Evolutionary conservation across 2,888 invertebrate genomes (phyloP).

Genomic region (Hololepta plana): DNA sequence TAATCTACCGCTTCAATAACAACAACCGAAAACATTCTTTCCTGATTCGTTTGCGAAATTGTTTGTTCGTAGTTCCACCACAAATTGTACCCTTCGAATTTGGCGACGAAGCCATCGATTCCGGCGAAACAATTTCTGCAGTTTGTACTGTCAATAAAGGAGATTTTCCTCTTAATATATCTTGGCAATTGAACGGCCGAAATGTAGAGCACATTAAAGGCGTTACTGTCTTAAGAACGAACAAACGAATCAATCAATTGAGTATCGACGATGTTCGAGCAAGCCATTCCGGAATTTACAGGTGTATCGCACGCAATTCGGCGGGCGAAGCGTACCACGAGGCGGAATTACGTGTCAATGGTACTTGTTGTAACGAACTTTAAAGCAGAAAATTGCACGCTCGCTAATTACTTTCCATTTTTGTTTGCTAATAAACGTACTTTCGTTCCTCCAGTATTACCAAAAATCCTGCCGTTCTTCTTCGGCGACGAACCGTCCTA

Average conservation of each 20-base stretch:
- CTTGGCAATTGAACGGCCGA: conserved; percentile 44
- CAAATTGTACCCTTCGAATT: conserved; percentile 63
- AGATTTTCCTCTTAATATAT: conserved; percentile 56
- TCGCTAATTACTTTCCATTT: conserved; percentile 1
- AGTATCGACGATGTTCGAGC: conserved; percentile 42
- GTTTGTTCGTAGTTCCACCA: conserved; percentile 69
- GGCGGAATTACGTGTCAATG: conserved; percentile 21
- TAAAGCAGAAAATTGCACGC: conserved; percentile 2
- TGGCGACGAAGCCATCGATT: conserved; percentile 43
- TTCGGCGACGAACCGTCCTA: conserved; percentile 46
- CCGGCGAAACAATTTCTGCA: conserved; percentile 18
- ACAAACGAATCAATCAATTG: conserved; percentile 42
- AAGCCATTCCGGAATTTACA: conserved; percentile 41
- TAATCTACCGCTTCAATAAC: too few species aligned
- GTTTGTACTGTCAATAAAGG: conserved; percentile 55
- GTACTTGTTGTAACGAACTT: too few species aligned
- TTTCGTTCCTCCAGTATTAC: conserved; percentile 51
- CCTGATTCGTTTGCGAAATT: too few species aligned
- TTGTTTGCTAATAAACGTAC: background rate
- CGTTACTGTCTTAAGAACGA: conserved; percentile 35
- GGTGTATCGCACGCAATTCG: conserved; percentile 39
- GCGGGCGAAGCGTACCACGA: conserved; percentile 36
- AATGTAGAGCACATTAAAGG: conserved; percentile 31
- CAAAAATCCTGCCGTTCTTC: conserved; percentile 55
- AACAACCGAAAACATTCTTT: too few species aligned